phyloP scores from a whole-genome alignment of 2,113 vertebrate genomes.

The Rhadina sibilatrix region DNA sequence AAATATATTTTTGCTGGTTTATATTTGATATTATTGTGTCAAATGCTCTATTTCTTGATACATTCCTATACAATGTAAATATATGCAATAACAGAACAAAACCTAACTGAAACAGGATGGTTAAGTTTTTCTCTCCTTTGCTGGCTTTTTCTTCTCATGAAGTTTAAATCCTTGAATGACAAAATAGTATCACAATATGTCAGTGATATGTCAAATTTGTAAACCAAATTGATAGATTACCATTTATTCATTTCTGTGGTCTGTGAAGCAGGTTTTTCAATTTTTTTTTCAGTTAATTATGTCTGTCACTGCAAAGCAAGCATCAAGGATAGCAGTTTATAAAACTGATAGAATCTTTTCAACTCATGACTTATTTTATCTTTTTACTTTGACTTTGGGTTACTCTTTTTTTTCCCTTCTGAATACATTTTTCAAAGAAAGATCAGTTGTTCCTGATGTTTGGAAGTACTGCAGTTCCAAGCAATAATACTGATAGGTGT shows the following conservation, averaged over 20 bases:
- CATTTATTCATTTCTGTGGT: not conserved
- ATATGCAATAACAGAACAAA: not conserved
- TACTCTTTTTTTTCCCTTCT: not conserved
- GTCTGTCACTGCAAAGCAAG: not conserved
- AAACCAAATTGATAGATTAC: not conserved
- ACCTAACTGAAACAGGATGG: not conserved
- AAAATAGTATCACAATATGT: not conserved
- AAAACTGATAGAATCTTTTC: not conserved
- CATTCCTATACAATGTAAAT: not conserved
- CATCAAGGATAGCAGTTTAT: not conserved
- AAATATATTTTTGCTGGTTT: not conserved
- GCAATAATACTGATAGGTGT: not conserved
- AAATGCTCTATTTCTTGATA: not conserved
- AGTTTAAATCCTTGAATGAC: not conserved
- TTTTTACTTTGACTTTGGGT: not conserved
- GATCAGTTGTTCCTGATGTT: not conserved
- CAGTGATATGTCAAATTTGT: not conserved
- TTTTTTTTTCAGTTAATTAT: not conserved
- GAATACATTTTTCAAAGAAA: not conserved
- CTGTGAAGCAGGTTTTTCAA: not conserved
- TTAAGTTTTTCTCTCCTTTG: not conserved
- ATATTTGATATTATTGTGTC: not conserved
- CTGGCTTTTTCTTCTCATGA: not conserved
- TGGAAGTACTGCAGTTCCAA: not conserved
- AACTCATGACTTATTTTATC: not conserved